Conservation (phyloP, 1,140 invertebrate genomes). For the Dendrolimus kikuchii region DNA sequence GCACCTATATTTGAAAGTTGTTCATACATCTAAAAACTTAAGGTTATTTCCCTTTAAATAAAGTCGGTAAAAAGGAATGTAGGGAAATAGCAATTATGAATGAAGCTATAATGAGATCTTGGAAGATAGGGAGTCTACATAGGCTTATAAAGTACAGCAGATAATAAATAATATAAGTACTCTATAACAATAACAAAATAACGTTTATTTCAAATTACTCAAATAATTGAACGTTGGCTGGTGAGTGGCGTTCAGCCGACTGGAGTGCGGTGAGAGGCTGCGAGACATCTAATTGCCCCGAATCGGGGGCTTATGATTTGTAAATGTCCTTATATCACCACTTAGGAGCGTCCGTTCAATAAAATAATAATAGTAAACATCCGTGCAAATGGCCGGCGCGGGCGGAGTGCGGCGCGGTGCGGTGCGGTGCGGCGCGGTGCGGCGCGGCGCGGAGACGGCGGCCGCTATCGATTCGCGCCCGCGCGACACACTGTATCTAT, state of each 20-base stretch:
- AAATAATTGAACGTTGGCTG: slow-evolving; percentile 4
- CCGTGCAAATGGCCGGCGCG: slow-evolving; percentile 64
- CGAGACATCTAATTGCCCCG: slow-evolving; percentile 25
- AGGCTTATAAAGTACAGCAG: too few species aligned
- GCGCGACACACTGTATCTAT: slow-evolving; percentile 68
- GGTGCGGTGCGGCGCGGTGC: slow-evolving; percentile 15
- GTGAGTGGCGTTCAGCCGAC: slow-evolving; percentile 1
- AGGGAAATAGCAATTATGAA: background rate
- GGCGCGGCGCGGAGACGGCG: slow-evolving; percentile 14
- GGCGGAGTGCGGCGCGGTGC: slow-evolving; percentile 28
- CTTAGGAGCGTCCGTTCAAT: slow-evolving; percentile 66
- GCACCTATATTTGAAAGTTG: too few species aligned
- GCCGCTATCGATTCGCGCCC: slow-evolving; percentile 61
- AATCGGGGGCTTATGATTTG: slow-evolving; percentile 38
- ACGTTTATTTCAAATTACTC: slow-evolving; percentile 2
- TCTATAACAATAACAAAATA: background rate
- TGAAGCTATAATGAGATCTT: background rate
- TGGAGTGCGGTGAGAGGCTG: slow-evolving; percentile 3
- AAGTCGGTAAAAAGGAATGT: too few species aligned
- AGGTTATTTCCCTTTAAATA: too few species aligned
- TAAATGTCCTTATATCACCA: slow-evolving; percentile 61
- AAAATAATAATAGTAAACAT: slow-evolving; percentile 72
- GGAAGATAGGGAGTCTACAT: too few species aligned
- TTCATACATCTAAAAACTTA: too few species aligned
- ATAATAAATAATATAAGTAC: too few species aligned